phyloP scores from a whole-genome alignment of 2,797 vertebrate species.

The Ceyx erithaca region DNA sequence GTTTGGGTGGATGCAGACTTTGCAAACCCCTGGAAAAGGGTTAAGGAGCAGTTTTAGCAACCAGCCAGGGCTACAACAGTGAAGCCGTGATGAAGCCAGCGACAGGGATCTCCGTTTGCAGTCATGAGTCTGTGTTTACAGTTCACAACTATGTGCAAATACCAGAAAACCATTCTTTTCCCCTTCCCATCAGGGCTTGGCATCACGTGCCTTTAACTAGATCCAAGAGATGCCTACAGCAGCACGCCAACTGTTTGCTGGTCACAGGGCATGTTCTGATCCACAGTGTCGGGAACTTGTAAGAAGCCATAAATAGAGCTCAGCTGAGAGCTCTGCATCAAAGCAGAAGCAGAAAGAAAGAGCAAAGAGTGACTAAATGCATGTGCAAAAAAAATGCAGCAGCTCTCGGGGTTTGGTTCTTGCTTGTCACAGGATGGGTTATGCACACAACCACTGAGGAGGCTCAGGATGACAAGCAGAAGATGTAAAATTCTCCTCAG shows the following conservation, averaged over 20 bases:
- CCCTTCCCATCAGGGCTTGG: conserved; percentile 8
- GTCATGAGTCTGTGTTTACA: conserved; percentile 45
- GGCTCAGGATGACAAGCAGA: neutral
- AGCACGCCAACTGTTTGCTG: neutral
- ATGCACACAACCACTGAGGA: neutral
- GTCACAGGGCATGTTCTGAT: neutral
- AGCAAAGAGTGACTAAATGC: neutral
- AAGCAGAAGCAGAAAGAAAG: neutral
- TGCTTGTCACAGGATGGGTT: neutral
- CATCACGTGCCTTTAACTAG: neutral
- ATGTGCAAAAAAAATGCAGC: neutral
- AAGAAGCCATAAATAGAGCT: conserved; percentile 13
- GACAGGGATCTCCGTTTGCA: conserved; percentile 42
- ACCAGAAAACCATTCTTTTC: conserved; percentile 45
- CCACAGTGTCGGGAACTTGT: neutral
- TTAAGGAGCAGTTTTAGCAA: conserved; percentile 66
- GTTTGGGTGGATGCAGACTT: conserved; percentile 24
- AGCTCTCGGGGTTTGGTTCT: neutral
- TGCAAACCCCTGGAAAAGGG: conserved; percentile 51
- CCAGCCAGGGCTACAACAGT: conserved; percentile 44
- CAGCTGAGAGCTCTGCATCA: neutral
- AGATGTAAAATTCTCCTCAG: neutral
- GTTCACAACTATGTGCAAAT: conserved; percentile 45
- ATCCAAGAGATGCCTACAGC: conserved; percentile 49
- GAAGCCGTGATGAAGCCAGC: conserved; percentile 18